These are phyloP conservation scores for Melanerpes aurifrons DNA, from an alignment of 2,113 vertebrate species.

Conservation along the genomic window DNA sequence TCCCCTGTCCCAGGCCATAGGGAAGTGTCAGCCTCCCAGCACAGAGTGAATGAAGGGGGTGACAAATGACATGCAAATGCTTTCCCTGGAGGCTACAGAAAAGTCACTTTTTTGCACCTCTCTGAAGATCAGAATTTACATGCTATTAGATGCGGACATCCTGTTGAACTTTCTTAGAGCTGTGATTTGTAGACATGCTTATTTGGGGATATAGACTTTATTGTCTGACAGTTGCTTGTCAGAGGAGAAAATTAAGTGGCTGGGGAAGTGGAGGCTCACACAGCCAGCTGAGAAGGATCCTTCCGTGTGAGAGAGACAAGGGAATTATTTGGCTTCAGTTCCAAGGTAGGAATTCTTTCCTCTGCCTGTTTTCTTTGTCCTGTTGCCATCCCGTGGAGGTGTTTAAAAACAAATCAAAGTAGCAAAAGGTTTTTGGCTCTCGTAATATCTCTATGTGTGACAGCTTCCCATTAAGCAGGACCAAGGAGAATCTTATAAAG, in stretches of 20 bases:
- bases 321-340: conserved; percentile 15
- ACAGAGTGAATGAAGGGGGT: not conserved
- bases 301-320: not conserved
- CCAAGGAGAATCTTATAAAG: not conserved
- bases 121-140: not conserved
- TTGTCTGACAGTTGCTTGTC: not conserved
- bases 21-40: not conserved
- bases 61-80: conserved; percentile 22
- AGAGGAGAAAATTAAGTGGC: not conserved
- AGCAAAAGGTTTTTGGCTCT: not conserved
- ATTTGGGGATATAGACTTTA: not conserved
- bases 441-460: not conserved
- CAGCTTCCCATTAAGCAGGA: not conserved
- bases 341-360: not conserved
- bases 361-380: not conserved
- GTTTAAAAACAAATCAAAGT: not conserved
- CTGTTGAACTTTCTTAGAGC: conserved; percentile 9
- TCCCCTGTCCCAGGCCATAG: not conserved
- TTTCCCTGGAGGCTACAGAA: not conserved
- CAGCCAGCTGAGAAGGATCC: not conserved
- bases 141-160: not conserved
- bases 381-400: not conserved
- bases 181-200: fast-evolving
- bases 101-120: not conserved
- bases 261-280: not conserved